Base-by-base conservation (phyloP, 2,113 vertebrate genomes). In the Nannobrachium achirus region DNA sequence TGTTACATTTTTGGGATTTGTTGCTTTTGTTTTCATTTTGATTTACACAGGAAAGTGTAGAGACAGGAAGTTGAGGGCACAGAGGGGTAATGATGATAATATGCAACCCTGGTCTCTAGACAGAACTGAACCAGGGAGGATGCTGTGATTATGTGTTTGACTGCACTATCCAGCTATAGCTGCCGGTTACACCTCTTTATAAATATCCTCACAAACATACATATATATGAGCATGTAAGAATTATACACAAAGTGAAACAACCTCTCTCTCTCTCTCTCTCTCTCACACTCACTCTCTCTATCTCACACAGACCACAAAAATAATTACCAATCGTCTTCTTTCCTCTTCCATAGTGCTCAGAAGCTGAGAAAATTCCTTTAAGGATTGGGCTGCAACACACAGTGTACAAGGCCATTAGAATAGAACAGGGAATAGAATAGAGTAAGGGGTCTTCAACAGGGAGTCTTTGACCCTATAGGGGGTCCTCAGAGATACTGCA, bases 281-380 rank as follows among this genome's bases (percentile, higher is more conserved):
- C 11, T 48, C 45, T 10, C 56, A 14, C 38, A 40, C 56, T 40
- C 56, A 57, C 56, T n/a, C 56, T 15, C 33, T 7, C 50, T 18
- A n/a, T 5, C 38, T 16, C 53, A 25, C 33, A 40, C 57, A 44
- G 40, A 59, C 15, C n/a, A n/a, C n/a, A n/a, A n/a, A n/a, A n/a
- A n/a, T n/a, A n/a, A 40, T 66, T 87, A 99, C 97, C 93, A 99
- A 88, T 71, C 97, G 92, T 73, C 95, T 94, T 76, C 97, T 93
- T 78, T 98, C 97, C 76, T 99, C 97, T 84, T 99, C 97, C 75
- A 99, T 95, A 15, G 97, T 96, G 86, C 95, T 98, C 59, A 99
- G 83, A 3, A 99, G 93, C 71, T 97, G 95, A 69, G 97, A 97
- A 88, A 99, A 99, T 82, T 99, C 97, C 84, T 98, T 99, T 56